Conservation (phyloP, 2,888 invertebrate genomes). For the Tetrapedia diversipes region DNA sequence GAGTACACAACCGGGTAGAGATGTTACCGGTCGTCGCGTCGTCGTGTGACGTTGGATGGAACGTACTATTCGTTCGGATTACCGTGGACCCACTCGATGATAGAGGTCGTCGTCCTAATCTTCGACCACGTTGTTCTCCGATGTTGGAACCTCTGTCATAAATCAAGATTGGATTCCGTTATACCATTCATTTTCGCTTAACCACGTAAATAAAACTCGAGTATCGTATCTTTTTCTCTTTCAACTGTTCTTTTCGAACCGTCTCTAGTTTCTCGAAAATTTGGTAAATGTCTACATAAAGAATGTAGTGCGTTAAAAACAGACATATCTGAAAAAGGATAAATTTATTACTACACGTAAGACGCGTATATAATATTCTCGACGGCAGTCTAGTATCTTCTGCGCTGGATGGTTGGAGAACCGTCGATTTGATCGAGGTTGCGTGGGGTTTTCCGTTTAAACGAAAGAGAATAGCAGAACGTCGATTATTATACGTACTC, state of each 20-base stretch:
- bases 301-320: too few species aligned
- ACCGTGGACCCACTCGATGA: conserved; percentile 35
- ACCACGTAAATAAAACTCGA: too few species aligned
- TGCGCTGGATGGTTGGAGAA: too few species aligned
- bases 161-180: conserved; percentile 37
- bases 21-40: background rate
- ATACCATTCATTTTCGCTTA: conserved; percentile 44
- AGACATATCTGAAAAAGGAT: too few species aligned
- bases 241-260: too few species aligned
- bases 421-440: background rate
- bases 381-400: too few species aligned
- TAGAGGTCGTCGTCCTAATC: conserved; percentile 29
- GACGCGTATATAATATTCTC: too few species aligned
- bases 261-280: too few species aligned
- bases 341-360: too few species aligned
- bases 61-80: conserved; percentile 48
- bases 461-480: background rate
- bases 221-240: too few species aligned
- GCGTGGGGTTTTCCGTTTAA: background rate
- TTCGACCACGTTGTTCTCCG: conserved; percentile 27
- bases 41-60: background rate
- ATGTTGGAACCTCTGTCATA: conserved; percentile 41
- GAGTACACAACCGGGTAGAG: background rate
- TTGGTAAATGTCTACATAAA: too few species aligned
- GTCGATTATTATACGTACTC: conserved; percentile 1